These are phyloP conservation scores for Microcebus griseorufus DNA, from an alignment of 2,113 vertebrate genomes.

Conservation along the genomic window DNA sequence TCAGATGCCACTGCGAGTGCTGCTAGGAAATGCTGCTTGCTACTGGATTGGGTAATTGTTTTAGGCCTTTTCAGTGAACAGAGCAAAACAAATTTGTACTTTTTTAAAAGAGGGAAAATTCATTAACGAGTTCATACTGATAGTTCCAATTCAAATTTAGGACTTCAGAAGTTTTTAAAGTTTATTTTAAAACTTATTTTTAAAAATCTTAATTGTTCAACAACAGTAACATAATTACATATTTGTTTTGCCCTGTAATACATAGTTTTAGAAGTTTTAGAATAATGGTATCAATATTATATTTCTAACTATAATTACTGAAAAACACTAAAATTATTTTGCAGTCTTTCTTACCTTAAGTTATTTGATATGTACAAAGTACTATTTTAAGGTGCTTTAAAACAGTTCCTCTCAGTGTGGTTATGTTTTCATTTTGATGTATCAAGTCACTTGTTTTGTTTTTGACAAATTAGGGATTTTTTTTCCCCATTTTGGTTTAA, in stretches of 20 bases:
- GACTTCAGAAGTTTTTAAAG: not conserved
- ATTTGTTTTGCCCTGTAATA: not conserved
- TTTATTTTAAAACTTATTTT: not conserved
- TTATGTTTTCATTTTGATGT: not conserved
- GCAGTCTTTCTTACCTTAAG: not conserved
- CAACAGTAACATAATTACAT: not conserved
- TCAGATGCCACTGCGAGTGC: fast-evolving
- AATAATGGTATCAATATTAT: not conserved
- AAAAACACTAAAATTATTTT: not conserved
- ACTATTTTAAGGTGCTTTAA: not conserved
- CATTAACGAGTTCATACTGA: not conserved
- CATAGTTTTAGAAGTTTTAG: not conserved
- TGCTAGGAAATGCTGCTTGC: not conserved
- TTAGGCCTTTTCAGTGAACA: not conserved
- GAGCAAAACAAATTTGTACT: not conserved
- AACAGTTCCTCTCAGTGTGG: not conserved
- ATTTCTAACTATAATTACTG: not conserved
- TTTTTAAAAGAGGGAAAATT: not conserved
- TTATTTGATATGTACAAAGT: not conserved
- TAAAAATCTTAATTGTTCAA: not conserved
- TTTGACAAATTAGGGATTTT: not conserved
- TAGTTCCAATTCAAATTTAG: not conserved
- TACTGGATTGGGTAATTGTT: too few species aligned
- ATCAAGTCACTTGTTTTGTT: not conserved
- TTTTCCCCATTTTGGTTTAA: not conserved